These are phyloP conservation scores for Ceraclea dissimilis DNA, from an alignment of 2,888 invertebrate species.

Conservation along the genomic window DNA sequence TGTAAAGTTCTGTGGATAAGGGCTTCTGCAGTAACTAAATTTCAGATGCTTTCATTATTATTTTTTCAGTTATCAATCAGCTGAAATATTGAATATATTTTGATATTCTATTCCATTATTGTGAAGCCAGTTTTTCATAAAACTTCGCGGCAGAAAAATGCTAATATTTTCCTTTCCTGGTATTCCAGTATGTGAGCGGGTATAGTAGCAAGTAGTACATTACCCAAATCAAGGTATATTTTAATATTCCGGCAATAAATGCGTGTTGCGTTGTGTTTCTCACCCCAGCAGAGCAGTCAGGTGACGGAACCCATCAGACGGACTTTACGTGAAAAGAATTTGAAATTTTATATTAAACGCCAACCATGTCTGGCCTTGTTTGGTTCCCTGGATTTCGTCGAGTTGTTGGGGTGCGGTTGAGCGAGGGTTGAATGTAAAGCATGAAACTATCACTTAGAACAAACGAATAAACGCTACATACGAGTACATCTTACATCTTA, in stretches of 20 bases:
- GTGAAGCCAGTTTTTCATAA: too few species aligned
- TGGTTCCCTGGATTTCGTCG: conserved; percentile 20
- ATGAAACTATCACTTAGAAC: background rate
- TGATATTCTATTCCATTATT: too few species aligned
- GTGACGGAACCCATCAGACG: conserved; percentile 14
- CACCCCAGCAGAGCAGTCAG: conserved; percentile 2
- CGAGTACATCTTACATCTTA: too few species aligned
- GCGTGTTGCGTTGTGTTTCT: conserved; percentile 1
- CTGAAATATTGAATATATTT: too few species aligned
- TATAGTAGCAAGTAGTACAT: too few species aligned
- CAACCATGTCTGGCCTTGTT: conserved; percentile 23
- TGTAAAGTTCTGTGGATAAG: too few species aligned
- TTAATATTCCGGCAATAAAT: background rate
- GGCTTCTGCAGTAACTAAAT: too few species aligned
- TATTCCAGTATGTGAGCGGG: too few species aligned
- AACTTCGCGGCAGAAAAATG: too few species aligned
- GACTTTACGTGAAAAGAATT: conserved; percentile 22
- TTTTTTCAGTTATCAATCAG: too few species aligned
- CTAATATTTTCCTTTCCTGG: too few species aligned
- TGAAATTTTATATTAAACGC: conserved; percentile 23
- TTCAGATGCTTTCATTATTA: too few species aligned
- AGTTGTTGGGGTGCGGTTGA: conserved; percentile 4
- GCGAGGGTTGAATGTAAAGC: background rate
- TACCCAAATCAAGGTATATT: conserved; percentile 1
- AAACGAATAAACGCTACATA: background rate